A percentile compares a stretch with the other conserved stretches of the same genome.
Conservation (phyloP, 2,797 vertebrate genomes). For the Decapterus maruadsi region DNA sequence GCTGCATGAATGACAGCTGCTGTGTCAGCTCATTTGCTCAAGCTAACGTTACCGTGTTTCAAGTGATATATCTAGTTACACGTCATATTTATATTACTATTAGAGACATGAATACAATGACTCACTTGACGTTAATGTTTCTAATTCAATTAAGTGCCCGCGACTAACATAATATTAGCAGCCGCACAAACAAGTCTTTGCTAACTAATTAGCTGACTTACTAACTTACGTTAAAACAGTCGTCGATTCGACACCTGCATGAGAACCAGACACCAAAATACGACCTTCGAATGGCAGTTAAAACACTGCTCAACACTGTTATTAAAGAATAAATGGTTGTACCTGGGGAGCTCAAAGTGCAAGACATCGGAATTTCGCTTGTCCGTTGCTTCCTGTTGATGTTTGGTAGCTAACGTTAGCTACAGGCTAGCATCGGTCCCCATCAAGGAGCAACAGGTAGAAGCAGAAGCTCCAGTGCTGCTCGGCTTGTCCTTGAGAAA, state of each 20-base stretch:
- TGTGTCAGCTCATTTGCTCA: slow-evolving; percentile 33
- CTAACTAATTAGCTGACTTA: slow-evolving; percentile 37
- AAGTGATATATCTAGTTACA: background rate
- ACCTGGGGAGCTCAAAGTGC: slow-evolving; percentile 76
- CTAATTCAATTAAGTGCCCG: background rate
- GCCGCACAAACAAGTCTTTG: background rate
- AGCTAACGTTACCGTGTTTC: slow-evolving; percentile 4
- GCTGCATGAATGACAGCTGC: slow-evolving; percentile 30
- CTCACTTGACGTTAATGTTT: too few species aligned
- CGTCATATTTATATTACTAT: background rate
- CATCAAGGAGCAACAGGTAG: slow-evolving; percentile 21
- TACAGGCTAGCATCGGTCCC: slow-evolving; percentile 43
- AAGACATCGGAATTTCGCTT: slow-evolving; percentile 64
- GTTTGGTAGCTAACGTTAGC: slow-evolving; percentile 69
- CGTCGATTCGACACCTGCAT: background rate
- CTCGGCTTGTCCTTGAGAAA: slow-evolving; percentile 3
- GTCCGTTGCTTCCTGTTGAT: slow-evolving; percentile 78
- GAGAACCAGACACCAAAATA: background rate
- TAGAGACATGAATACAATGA: background rate
- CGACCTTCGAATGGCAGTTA: background rate
- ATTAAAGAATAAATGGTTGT: background rate
- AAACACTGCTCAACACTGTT: background rate
- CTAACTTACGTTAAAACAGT: slow-evolving; percentile 20
- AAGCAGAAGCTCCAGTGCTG: background rate
- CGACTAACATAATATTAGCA: background rate